These are phyloP conservation scores for Odontomyia ornata DNA, from an alignment of 2,888 invertebrate species.

Conservation along the genomic window DNA sequence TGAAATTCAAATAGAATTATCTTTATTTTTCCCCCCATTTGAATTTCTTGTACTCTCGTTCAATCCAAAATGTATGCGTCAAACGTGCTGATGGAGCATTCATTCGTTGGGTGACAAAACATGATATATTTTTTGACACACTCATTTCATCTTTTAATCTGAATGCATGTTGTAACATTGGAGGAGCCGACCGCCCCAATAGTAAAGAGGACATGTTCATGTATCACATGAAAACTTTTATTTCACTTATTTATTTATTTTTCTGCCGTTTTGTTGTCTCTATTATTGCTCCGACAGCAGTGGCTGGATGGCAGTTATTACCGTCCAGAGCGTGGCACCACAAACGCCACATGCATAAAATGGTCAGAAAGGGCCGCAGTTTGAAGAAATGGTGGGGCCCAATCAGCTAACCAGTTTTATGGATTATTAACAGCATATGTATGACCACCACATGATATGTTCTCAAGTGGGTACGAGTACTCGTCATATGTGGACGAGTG, in stretches of 20 bases:
- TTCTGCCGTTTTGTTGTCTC: background rate
- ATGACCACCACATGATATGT: constrained; percentile 25
- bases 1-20: constrained; percentile 20
- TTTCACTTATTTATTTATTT: constrained; percentile 2
- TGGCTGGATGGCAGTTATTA: constrained; percentile 18
- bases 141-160: constrained; percentile 38
- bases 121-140: constrained; percentile 37
- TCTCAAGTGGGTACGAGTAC: background rate
- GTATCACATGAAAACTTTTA: background rate
- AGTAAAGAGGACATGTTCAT: background rate
- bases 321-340: background rate
- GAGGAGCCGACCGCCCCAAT: too few species aligned
- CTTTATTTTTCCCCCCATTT: background rate
- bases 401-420: constrained; percentile 41
- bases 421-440: constrained; percentile 37
- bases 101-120: constrained; percentile 21
- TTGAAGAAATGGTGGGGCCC: constrained; percentile 7
- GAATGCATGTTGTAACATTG: too few species aligned
- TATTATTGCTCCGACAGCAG: constrained; percentile 21
- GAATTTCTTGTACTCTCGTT: background rate
- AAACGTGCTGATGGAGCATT: background rate
- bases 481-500: background rate
- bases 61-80: background rate
- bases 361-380: constrained; percentile 17
- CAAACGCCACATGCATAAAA: constrained; percentile 37